Base-by-base conservation (phyloP, 2,113 vertebrate species). In the Poeciliopsis retropinna region DNA sequence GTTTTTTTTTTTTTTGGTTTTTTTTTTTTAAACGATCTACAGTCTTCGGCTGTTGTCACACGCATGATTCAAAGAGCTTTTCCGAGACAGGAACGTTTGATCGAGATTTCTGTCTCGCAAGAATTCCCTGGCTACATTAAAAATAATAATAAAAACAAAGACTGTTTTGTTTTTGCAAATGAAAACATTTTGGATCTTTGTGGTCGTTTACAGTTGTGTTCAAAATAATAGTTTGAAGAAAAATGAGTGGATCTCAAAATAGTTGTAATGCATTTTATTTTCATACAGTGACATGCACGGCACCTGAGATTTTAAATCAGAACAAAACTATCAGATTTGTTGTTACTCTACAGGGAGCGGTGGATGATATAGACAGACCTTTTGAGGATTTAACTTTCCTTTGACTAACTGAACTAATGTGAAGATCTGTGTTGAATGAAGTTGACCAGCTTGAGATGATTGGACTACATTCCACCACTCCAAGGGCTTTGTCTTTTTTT, bases 1-100 rank as follows among this genome's bases (percentile, higher is more conserved):
- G 80, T 91, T 85, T 34, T 2, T 9, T 34, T 34, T 10, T 34
- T 0, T 10, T 34, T 34, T 6, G 1, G 1, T 32, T 7, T 9
- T 34, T 8, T 34, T 34, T 37, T 37, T 37, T 84, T 83, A 83
- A 83, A 79, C 73, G n/a, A 75, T 68, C 81, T 57, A 79, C 76
- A 72, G 73, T 80, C 60, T 70, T 86, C 70, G 81, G 75, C 82
- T 81, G 76, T 75, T 87, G 78, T 78, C 60, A 84, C 74, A 15
- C 88, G 86, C 89, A 88, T 88, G 86, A 83, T 44, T 80, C 70
- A 57, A 73, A 73, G 75, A 75, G 29, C 82, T 84, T 67, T 37
- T 80, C 76, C 63, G 62, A 66, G 41, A 73, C 71, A 44, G 76
- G 67, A 39, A 64, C 76, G 73, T 78, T 54, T 61, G 62, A 67